A percentile compares a stretch with the other conserved stretches of the same genome.
phyloP scores from a whole-genome alignment of 2,888 invertebrate genomes.

The Machimus rusticus region DNA sequence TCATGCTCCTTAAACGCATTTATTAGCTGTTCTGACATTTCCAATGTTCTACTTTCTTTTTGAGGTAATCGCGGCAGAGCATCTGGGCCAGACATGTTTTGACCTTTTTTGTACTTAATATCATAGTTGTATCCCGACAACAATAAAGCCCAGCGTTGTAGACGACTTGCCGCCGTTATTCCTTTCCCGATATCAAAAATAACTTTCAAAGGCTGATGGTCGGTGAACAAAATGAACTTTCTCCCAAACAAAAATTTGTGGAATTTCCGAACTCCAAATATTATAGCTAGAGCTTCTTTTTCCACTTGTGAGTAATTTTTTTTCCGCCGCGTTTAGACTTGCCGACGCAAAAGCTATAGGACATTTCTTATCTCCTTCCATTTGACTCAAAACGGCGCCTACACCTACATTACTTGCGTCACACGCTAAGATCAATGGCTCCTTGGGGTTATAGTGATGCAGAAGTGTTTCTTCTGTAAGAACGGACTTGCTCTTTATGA shows the following conservation, averaged over 20 bases:
- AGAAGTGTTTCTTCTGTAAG: no score
- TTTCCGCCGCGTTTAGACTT: conserved; percentile 8
- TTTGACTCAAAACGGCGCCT: background rate
- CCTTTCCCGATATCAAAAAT: background rate
- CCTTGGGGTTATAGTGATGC: no score
- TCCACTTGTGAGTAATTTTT: conserved; percentile 43
- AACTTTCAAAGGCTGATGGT: background rate
- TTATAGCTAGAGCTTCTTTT: conserved; percentile 41
- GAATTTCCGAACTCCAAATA: conserved; percentile 41
- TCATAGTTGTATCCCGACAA: no score
- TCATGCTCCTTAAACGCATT: background rate
- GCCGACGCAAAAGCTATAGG: background rate
- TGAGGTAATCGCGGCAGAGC: background rate
- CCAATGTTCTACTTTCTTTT: background rate
- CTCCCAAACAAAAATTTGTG: conserved; percentile 31
- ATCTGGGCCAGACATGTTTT: background rate
- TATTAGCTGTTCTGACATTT: background rate
- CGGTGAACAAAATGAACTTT: background rate
- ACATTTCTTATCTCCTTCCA: background rate
- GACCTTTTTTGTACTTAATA: background rate
- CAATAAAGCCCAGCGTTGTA: background rate
- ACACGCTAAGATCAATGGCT: background rate
- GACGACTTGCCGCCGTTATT: background rate
- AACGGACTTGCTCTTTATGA: no score
- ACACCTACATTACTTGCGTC: background rate